Evolutionary conservation across 2,888 invertebrate genomes (phyloP), one percentile per base, ranked within the genome.

Genomic region (Bibio marci): DNA sequence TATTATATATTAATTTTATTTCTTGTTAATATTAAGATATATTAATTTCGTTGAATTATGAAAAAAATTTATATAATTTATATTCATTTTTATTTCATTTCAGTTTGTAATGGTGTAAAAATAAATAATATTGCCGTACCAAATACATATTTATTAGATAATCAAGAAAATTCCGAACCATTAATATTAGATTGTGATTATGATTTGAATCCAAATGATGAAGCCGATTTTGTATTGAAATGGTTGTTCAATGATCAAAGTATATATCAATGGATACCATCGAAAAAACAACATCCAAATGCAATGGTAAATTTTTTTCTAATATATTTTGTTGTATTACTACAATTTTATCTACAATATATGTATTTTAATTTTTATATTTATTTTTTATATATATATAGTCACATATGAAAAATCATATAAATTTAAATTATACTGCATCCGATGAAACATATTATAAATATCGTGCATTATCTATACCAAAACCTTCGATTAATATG

Each of bases 181-280:
- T 66, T 71, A 30, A 66, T 77, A 3, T 60, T 83, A 44, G 82
- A 83, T 57, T 83, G 82, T 51, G 75, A 80, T 50, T 82, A 76
- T 47, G 49, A 52, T 34, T 61, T 74, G 13, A 67, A 70, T 12
- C 69, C 65, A 33, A 72, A 73, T 49, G 74, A 75, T 45, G 74
- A 75, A 45, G 67, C 69, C 0, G 77, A 77, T 1, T 60, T 83
- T 15, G 79, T 80, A 3, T 74, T 82, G 8, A 80, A 81, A 56
- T 82, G 83, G 82, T 80, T 72, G 53, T 69, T 70, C 51, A 72
- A 71, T 56, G 71, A 75, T 50, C 69, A 73, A 36, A 70, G 73
- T 0, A 75, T 82, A n/a, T 83, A 82, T 58, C 81, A 82, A 55
- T 83, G 82, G 81, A 81, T 82, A 43, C 76, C 76, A 2, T 74